Base-by-base conservation (phyloP, 2,113 vertebrate species). In the Tor tambroides region DNA sequence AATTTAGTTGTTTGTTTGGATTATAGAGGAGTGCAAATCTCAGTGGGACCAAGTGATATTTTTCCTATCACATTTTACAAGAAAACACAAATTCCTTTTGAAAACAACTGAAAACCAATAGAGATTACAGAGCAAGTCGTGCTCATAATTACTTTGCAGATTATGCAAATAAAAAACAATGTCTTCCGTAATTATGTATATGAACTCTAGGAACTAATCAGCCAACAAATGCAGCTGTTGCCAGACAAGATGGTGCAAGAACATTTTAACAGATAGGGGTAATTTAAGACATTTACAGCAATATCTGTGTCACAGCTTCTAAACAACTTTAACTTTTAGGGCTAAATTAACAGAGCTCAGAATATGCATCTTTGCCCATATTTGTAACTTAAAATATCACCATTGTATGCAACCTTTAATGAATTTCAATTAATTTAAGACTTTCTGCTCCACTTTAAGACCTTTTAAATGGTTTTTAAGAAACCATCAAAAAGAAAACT, bases 111-210 rank as follows among this genome's bases (percentile, higher is more conserved):
- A 88, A 86, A 90, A 84, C 90, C 89, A 90, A 90, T 91, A 91
- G 93, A 93, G 94, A 95, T 94, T 94, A 93, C 83, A 90, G 59
- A 92, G 90, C 92, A 94, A 95, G 93, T 94, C 89, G 87, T 91
- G 92, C 94, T 93, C 61, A 91, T 95, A 94, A 95, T 95, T 94
- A 93, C 89, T 90, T 93, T 86, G 87, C 91, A 94, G 94, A 95
- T 95, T 94, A 94, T 94, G 92, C 92, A 94, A 92, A 94, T 94
- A 89, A 79, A 59, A 79, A 69, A 28, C 90, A 91, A 94, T 94
- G 92, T 94, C 89, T 93, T 95, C 92, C 90, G 86, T 93, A 94
- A 95, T 93, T 91, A 93, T 88, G 85, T 71, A 54, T 80, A 85
- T 51, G 87, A 91, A 93, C 91, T 80, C 87, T 67, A 91, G 91